Base-by-base conservation (phyloP, 2,888 invertebrate species). In the Mylabris sibirica region DNA sequence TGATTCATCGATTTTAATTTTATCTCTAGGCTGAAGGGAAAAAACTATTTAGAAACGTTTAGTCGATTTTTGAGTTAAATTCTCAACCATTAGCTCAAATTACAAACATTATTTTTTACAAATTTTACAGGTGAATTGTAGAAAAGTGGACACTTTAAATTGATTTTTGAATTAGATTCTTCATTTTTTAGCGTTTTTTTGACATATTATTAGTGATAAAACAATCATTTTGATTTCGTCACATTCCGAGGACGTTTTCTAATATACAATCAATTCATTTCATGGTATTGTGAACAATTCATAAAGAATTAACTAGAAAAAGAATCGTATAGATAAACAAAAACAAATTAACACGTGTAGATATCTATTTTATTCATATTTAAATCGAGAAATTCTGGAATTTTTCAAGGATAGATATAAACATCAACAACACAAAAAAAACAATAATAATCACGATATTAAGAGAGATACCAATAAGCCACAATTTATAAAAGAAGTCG, bases 221-320 rank as follows among this genome's bases (percentile, higher is more conserved):
- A 44, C 44, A 44, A 17, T 44, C n/a, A n/a, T 44, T 44, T 17
- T 14, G 11, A 14, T 14, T 44, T 44, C 11, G 44, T 17, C 44
- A 44, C 44, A 44, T 44, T 44, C 2, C 6, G 4, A 53, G 12
- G 49, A 22, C 0, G 3, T 53, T 22, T 53, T 53, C 22, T 53
- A 53, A 22, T 53, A 22, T 11, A 9, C 49, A 53, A 53, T 53
- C 20, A 53, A 53, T 53, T 53, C 3, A 53, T 53, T 53, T 53
- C 49, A 53, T 22, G 49, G 49, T 53, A 53, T 53, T 9, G 49
- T 53, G 22, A 53, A 22, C 49, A 53, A 22, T 53, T 53, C 20
- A 20, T 22, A 20, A 11, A 53, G 49, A 53, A 53, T 53, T 53
- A 53, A 53, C 2, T 53, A 11, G 22, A 53, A 22, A 20, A 3